Base-by-base conservation (phyloP, 2,888 invertebrate genomes). In the Ophonus ardosiacus region DNA sequence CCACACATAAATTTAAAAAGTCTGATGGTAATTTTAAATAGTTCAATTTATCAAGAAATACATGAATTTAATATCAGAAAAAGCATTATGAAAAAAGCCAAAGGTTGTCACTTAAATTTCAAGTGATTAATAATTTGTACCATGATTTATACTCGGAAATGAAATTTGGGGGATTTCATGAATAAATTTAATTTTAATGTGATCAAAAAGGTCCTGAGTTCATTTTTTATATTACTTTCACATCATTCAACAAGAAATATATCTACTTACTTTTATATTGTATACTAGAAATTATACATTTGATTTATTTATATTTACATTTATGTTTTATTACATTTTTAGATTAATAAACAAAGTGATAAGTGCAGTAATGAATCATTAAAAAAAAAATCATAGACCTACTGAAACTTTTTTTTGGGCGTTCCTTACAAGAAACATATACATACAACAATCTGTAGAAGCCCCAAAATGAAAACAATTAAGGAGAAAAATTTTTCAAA, bases 1-100 rank as follows among this genome's bases (percentile, higher is more conserved):
- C 68, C 68, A 8, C 38, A 68, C n/a, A 68, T 68, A 31, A 68
- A 59, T 59, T 59, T 59, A 59, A 59, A 59, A 59, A 59, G 43
- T 59, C 4, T 6, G 17, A 59, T 59, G 17, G 59, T 59, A 15
- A 68, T 68, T 68, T 68, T 68, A 38, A 38, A 68, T 15, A n/a
- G n/a, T 68, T 15, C 38, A 68, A 68, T 68, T 68, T 68, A 68
- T 68, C 68, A 68, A 68, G 68, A 68, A 68, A n/a, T 68, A 68
- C 38, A 68, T 24, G 68, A 68, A 68, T 68, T 68, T 68, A 68
- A 68, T 68, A 68, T 68, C 38, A 38, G n/a, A 68, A 31, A 13
- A 65, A 24, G n/a, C 68, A 68, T 68, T 68, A 68, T 68, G 68
- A 68, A 68, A 68, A 68, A 68, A 68, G 68, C 68, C 5, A 68